These are phyloP conservation scores for Penaeus monodon DNA, from an alignment of 2,888 invertebrate species.

Conservation along the genomic window DNA sequence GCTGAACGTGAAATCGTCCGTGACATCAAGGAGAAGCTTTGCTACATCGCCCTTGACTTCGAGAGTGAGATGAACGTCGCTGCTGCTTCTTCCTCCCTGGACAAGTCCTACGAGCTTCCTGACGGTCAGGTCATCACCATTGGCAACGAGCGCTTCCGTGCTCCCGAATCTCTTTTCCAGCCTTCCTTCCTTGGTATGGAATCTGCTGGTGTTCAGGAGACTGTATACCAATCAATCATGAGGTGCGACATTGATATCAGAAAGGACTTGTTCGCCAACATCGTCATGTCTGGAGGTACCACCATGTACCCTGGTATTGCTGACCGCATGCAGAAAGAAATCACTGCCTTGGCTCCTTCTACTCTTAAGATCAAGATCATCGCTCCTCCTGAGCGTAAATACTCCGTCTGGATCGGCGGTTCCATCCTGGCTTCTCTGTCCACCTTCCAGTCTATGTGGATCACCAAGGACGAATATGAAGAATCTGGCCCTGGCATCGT, in stretches of 20 bases:
- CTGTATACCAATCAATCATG: conserved; percentile 66
- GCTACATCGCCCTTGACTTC: conserved; percentile 32
- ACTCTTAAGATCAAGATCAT: conserved; percentile 96
- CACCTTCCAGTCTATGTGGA: conserved; percentile 93
- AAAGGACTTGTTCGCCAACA: conserved; percentile 67
- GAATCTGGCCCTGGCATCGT: conserved; percentile 79
- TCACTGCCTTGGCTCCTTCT: conserved; percentile 77
- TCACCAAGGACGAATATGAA: conserved; percentile 90
- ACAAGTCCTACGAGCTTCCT: conserved; percentile 92
- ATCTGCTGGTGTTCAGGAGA: no score
- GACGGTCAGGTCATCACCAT: conserved; percentile 92
- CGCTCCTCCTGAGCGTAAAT: conserved; percentile 89
- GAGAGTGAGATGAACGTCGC: conserved; percentile 28
- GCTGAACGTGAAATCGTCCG: conserved; percentile 31
- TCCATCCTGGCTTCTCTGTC: conserved; percentile 89
- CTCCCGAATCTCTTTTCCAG: conserved; percentile 81
- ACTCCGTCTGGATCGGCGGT: conserved; percentile 93
- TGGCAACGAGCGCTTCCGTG: conserved; percentile 91
- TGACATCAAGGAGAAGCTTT: conserved; percentile 39
- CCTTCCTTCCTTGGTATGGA: conserved; percentile 79
- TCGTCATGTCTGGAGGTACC: conserved; percentile 85
- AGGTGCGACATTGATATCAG: conserved; percentile 68
- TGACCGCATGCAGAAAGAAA: conserved; percentile 91
- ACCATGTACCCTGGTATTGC: conserved; percentile 95
- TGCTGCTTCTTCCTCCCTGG: conserved; percentile 88